phyloP scores from a whole-genome alignment of 1,140 invertebrate genomes.

The Cyclina sinensis region DNA sequence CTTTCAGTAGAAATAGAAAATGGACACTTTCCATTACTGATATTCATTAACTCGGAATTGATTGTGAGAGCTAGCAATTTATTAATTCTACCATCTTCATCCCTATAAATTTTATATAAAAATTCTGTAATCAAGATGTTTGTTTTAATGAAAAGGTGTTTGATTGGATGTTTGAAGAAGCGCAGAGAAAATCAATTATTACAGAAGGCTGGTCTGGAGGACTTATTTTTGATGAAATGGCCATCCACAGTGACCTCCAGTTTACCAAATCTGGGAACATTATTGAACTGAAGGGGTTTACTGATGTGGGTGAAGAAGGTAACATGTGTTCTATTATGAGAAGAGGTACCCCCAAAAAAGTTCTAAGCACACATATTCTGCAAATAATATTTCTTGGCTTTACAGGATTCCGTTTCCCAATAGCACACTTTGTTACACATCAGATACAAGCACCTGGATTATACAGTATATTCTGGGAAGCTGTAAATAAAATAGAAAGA shows the following conservation, averaged over 20 bases:
- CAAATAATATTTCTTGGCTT: slow-evolving; percentile 55
- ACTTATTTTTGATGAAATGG: slow-evolving; percentile 54
- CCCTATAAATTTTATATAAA: too few species aligned
- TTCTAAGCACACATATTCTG: slow-evolving; percentile 16
- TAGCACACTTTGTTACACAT: slow-evolving; percentile 46
- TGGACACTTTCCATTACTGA: too few species aligned
- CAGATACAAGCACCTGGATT: not conserved
- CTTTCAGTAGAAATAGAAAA: too few species aligned
- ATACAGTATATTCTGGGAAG: slow-evolving; percentile 4
- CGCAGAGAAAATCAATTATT: not conserved
- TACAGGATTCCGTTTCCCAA: slow-evolving; percentile 52
- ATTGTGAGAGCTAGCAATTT: too few species aligned
- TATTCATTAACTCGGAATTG: too few species aligned
- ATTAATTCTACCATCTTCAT: too few species aligned
- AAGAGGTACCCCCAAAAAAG: slow-evolving; percentile 2
- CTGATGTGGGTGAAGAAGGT: slow-evolving; percentile 16
- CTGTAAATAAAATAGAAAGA: slow-evolving; percentile 11
- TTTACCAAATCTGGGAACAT: not conserved
- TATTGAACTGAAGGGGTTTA: slow-evolving; percentile 8
- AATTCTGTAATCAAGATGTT: too few species aligned
- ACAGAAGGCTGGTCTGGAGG: slow-evolving; percentile 9
- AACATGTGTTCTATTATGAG: slow-evolving; percentile 12
- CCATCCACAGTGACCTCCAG: slow-evolving; percentile 52
- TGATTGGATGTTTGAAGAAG: slow-evolving; percentile 66
- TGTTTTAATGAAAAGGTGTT: too few species aligned